Conservation (phyloP, 2,113 vertebrate genomes). For the Catharus minimus region DNA sequence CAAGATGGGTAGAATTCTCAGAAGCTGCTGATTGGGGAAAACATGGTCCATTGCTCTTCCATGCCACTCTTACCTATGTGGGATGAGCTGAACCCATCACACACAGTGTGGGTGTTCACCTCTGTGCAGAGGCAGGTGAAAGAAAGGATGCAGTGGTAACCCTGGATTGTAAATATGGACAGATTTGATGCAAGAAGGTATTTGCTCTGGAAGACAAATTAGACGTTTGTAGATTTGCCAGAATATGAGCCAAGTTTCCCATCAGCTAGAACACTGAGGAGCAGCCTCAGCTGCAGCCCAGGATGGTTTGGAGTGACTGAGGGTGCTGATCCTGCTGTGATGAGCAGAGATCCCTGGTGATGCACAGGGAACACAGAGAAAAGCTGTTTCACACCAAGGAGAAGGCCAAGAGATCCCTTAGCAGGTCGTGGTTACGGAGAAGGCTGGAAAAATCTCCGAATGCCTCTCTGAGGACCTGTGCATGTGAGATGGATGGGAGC, state of each 20-base stretch:
- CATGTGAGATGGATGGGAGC: background rate
- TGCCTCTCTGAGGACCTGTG: fast-evolving
- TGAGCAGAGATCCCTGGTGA: background rate
- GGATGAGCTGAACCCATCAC: background rate
- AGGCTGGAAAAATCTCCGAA: fast-evolving
- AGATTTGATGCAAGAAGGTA: background rate
- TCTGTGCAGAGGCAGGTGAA: background rate
- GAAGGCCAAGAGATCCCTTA: background rate
- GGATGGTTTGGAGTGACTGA: background rate
- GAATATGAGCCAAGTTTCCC: background rate
- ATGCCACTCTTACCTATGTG: fast-evolving
- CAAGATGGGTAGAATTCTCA: background rate
- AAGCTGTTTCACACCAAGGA: background rate
- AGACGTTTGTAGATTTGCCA: background rate
- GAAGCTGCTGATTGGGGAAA: background rate
- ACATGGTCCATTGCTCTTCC: background rate
- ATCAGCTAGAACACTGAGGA: background rate
- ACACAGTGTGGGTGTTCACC: background rate
- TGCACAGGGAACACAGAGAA: background rate
- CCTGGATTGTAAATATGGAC: background rate
- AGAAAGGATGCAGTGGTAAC: background rate
- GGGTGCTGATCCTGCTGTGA: fast-evolving
- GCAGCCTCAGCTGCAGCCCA: background rate
- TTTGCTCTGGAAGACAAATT: background rate
- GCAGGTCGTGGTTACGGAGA: background rate